Evolutionary conservation across 2,888 invertebrate genomes (phyloP).

Genomic region (Drosophila sordidapex): DNA sequence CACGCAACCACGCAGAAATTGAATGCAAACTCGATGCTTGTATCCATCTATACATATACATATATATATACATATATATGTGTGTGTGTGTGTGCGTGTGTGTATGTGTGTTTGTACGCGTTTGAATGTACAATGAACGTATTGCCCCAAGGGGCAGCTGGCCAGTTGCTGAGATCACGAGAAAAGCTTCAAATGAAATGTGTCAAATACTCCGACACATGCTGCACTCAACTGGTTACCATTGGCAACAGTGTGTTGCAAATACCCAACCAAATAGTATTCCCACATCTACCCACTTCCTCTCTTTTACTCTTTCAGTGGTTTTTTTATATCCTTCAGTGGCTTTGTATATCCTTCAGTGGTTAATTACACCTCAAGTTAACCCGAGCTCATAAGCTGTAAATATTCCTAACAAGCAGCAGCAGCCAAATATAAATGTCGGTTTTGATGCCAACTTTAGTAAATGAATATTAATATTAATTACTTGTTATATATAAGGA

Average conservation of each 20-base stretch:
- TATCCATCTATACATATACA: background rate
- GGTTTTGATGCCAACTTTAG: background rate
- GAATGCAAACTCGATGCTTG: slow-evolving; percentile 37
- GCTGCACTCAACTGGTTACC: slow-evolving; percentile 38
- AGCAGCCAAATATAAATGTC: background rate
- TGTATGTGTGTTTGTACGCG: slow-evolving; percentile 25
- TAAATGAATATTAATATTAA: background rate
- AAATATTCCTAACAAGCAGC: background rate
- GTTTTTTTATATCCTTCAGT: background rate
- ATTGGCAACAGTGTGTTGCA: slow-evolving; percentile 5
- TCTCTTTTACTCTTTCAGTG: background rate
- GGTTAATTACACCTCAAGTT: background rate
- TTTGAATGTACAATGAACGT: slow-evolving; percentile 61
- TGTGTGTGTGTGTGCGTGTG: slow-evolving; percentile 17
- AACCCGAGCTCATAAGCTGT: background rate
- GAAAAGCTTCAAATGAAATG: slow-evolving; percentile 66
- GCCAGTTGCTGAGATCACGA: slow-evolving; percentile 6
- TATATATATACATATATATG: slow-evolving; percentile 3
- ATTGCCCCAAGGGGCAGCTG: slow-evolving; percentile 17
- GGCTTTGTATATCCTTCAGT: background rate
- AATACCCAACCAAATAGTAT: slow-evolving; percentile 2
- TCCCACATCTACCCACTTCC: slow-evolving; percentile 18
- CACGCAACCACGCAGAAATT: slow-evolving; percentile 26
- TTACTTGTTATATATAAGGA: background rate
- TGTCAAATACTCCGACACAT: slow-evolving; percentile 70